Conservation (phyloP, 2,888 invertebrate species). For the Formica aserva region DNA sequence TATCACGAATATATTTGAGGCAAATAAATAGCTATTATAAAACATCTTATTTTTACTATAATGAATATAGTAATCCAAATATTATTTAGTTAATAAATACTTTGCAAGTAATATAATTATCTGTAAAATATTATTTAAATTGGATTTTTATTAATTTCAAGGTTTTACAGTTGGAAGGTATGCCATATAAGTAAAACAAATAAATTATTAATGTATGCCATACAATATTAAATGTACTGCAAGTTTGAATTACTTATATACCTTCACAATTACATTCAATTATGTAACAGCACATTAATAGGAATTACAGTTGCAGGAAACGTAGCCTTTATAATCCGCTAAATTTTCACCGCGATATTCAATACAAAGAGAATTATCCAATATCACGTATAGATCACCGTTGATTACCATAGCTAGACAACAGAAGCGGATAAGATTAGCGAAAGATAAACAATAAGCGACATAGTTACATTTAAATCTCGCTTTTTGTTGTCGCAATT, state of each 20-base stretch:
- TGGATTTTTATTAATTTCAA: not conserved
- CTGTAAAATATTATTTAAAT: not conserved
- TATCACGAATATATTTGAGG: not conserved
- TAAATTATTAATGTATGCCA: not conserved
- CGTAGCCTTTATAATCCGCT: slow-evolving; percentile 18
- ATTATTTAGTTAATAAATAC: not conserved
- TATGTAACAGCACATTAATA: slow-evolving; percentile 7
- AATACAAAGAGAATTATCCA: slow-evolving; percentile 19
- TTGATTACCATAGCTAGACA: slow-evolving; percentile 6
- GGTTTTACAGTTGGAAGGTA: not conserved
- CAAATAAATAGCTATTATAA: not conserved
- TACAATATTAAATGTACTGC: not conserved
- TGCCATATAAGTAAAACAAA: not conserved
- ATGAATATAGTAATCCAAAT: not conserved
- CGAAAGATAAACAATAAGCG: not conserved
- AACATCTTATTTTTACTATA: not conserved
- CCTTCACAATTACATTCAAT: not conserved
- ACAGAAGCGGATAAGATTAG: not conserved
- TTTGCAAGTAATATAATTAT: not conserved
- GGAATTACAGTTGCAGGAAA: not conserved
- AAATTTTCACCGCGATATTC: slow-evolving; percentile 26
- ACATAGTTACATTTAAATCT: not conserved
- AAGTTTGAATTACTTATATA: not conserved
- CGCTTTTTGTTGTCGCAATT: not conserved
- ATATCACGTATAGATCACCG: not conserved